A percentile compares a stretch with the other conserved stretches of the same genome.
Conservation (phyloP, 30 jellyfish, hydroid and myxozoan species). For the Mastigias papua region DNA sequence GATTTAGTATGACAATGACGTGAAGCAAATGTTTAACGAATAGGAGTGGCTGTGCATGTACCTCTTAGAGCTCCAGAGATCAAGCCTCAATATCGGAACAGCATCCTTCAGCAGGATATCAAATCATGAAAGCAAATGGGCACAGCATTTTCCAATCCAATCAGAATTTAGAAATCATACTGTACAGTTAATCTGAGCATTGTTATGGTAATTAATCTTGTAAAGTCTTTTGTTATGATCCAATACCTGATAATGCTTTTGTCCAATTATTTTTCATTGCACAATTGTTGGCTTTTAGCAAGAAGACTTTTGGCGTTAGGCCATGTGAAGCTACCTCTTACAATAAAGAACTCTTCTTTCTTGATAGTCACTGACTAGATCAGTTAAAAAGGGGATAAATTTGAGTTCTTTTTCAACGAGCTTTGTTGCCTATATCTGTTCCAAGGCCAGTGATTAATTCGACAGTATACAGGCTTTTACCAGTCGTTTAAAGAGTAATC, state of each 20-base stretch:
- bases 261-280: too few relatives aligned
- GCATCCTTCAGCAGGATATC: background rate
- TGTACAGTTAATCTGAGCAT: background rate
- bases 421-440: too few relatives aligned
- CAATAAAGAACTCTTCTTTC: too few relatives aligned
- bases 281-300: background rate
- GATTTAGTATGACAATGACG: background rate
- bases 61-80: background rate
- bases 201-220: background rate
- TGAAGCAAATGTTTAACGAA: background rate
- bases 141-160: background rate
- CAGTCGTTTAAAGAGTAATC: too few relatives aligned
- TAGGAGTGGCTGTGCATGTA: background rate
- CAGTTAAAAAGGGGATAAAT: too few relatives aligned
- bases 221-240: background rate
- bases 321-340: too few relatives aligned
- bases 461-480: too few relatives aligned
- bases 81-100: background rate
- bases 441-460: too few relatives aligned
- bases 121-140: background rate
- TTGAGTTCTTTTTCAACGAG: too few relatives aligned
- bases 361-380: too few relatives aligned
- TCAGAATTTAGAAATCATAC: background rate
- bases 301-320: background rate
- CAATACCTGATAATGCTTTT: background rate